These are phyloP conservation scores for Brachynemurus nebulosus DNA, from an alignment of 2,888 invertebrate species.

Conservation along the genomic window DNA sequence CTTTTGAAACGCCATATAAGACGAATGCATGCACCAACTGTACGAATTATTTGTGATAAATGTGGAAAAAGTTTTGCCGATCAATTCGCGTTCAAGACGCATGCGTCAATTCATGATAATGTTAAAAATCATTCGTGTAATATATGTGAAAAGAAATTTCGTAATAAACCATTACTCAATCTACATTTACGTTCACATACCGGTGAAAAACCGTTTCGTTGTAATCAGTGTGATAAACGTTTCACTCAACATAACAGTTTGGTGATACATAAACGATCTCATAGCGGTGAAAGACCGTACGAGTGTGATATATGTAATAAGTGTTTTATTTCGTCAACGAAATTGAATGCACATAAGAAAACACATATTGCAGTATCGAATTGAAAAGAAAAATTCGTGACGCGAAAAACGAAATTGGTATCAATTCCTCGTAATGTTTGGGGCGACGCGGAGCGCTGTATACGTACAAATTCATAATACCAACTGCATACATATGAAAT, in stretches of 20 bases:
- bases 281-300: constrained; percentile 19
- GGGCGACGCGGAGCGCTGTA: too few relatives aligned
- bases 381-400: too few relatives aligned
- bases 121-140: constrained; percentile 16
- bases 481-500: too few relatives aligned
- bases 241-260: constrained; percentile 34
- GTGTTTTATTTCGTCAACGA: not conserved
- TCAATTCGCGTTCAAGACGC: constrained; percentile 19
- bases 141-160: constrained; percentile 18
- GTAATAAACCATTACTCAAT: constrained; percentile 3
- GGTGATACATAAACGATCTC: constrained; percentile 34
- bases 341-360: not conserved
- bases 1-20: too few relatives aligned
- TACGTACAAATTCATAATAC: too few relatives aligned
- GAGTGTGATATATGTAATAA: constrained; percentile 2
- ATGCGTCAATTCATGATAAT: constrained; percentile 25
- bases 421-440: too few relatives aligned
- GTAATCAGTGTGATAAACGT: constrained; percentile 7
- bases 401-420: too few relatives aligned
- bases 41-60: constrained; percentile 6
- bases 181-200: constrained; percentile 8
- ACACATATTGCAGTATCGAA: too few relatives aligned
- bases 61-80: constrained; percentile 20
- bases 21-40: too few relatives aligned
- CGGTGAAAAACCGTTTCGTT: constrained; percentile 8